Evolutionary conservation across 53 echinoderm and acorn worm species (phyloP).

Genomic region (Luidia sarsii): DNA sequence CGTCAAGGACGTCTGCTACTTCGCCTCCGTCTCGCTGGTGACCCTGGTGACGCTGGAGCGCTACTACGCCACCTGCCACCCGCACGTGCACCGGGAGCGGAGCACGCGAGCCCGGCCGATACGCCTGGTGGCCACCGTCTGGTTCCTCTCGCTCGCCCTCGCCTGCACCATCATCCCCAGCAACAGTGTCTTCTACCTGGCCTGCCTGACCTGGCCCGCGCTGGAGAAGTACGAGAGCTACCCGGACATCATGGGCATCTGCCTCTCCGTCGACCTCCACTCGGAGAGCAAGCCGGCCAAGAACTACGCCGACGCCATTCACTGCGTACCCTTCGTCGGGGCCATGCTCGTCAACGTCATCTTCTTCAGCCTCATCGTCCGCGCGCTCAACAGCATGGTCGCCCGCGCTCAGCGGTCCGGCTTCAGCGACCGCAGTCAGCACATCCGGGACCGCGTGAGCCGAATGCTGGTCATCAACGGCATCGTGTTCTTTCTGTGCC

Average conservation of each 20-base stretch:
- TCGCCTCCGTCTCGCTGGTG: slow-evolving; percentile 32
- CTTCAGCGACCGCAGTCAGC: slow-evolving; percentile 49
- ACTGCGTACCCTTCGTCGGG: slow-evolving; percentile 22
- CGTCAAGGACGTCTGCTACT: slow-evolving; percentile 34
- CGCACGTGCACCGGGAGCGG: slow-evolving; percentile 32
- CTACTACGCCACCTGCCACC: slow-evolving; percentile 51
- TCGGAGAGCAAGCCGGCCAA: slow-evolving; percentile 24
- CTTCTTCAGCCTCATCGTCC: slow-evolving; percentile 43
- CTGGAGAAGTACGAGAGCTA: slow-evolving; percentile 12
- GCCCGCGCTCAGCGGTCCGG: slow-evolving; percentile 44
- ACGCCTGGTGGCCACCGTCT: slow-evolving; percentile 27
- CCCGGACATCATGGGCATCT: slow-evolving; percentile 34
- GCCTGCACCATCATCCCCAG: slow-evolving; percentile 32
- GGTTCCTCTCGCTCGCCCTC: slow-evolving; percentile 29
- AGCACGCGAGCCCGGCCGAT: slow-evolving; percentile 41
- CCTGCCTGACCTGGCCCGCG: slow-evolving; percentile 38
- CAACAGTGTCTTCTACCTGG: background rate
- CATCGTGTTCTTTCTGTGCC: slow-evolving; percentile 38
- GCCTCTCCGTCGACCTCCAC: background rate
- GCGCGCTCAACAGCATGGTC: slow-evolving; percentile 46
- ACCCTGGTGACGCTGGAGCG: slow-evolving; percentile 50
- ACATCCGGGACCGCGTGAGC: slow-evolving; percentile 43
- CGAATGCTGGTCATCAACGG: slow-evolving; percentile 52
- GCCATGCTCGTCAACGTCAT: slow-evolving; percentile 46
- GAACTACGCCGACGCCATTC: slow-evolving; percentile 15